Conservation (phyloP, 2,113 vertebrate genomes). For the Lepidothrix coronata region DNA sequence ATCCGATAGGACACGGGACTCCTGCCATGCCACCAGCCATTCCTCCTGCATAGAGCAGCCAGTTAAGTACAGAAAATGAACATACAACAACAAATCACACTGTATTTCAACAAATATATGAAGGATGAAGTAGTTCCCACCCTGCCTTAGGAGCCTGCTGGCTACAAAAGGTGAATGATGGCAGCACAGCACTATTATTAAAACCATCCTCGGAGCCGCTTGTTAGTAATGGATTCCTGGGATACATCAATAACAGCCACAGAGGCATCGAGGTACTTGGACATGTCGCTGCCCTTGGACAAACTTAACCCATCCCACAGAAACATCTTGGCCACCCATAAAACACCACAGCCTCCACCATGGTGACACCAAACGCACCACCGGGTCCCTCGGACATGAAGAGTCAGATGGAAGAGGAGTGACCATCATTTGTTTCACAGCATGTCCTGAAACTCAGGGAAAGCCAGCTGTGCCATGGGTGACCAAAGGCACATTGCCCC, state of each 20-base stretch:
- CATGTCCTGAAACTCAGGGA: background rate
- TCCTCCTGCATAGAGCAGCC: background rate
- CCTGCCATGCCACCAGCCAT: background rate
- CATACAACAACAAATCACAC: background rate
- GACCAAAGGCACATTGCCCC: background rate
- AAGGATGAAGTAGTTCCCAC: slow-evolving; percentile 21
- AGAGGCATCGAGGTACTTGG: background rate
- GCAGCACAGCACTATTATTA: background rate
- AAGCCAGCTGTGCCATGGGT: background rate
- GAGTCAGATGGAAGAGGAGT: background rate
- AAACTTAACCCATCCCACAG: background rate
- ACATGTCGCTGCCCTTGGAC: background rate
- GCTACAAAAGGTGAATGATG: slow-evolving; percentile 37
- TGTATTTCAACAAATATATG: background rate
- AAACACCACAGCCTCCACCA: background rate
- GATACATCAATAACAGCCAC: slow-evolving; percentile 4
- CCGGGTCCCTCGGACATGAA: rapidly evolving
- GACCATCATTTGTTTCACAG: rapidly evolving
- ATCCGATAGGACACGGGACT: rapidly evolving
- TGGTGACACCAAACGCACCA: background rate
- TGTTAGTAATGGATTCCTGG: background rate
- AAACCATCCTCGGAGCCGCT: slow-evolving; percentile 16
- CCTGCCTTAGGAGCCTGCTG: slow-evolving; percentile 2
- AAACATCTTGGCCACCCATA: background rate
- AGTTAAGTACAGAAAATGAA: background rate